A percentile compares a stretch with the other conserved stretches of the same genome.
phyloP scores from a whole-genome alignment of 1,140 invertebrate genomes.

The Tetramorium simillimum region DNA sequence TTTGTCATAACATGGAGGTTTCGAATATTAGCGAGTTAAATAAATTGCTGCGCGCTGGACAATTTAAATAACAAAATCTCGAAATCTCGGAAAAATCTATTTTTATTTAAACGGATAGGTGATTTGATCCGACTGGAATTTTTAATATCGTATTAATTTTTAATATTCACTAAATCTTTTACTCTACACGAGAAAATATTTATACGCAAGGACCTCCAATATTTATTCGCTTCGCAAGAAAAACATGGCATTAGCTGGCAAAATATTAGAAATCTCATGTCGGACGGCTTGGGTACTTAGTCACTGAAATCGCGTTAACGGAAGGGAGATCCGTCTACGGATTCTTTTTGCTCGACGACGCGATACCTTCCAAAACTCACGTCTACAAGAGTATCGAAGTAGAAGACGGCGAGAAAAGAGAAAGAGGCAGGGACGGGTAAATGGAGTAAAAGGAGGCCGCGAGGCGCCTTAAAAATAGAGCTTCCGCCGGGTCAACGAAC shows the following conservation, averaged over 20 bases:
- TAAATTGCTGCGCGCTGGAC: not conserved
- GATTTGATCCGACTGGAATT: not conserved
- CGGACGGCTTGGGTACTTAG: not conserved
- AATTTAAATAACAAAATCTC: not conserved
- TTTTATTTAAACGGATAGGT: not conserved
- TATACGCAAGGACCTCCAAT: not conserved
- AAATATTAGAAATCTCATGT: conserved; percentile 4
- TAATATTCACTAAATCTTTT: not conserved
- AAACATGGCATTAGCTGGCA: not conserved
- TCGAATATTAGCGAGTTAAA: not conserved
- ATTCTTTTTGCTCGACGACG: conserved; percentile 54
- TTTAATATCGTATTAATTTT: not conserved
- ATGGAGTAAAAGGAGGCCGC: conserved; percentile 68
- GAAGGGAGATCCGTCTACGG: conserved; percentile 15
- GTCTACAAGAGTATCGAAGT: conserved; percentile 23
- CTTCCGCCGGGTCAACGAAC: conserved; percentile 79
- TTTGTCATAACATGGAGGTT: not conserved
- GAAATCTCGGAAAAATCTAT: too few species aligned
- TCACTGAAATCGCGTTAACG: conserved; percentile 49
- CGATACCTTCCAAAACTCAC: conserved; percentile 40
- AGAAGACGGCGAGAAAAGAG: conserved; percentile 20
- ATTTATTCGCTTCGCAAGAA: not conserved
- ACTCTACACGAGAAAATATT: not conserved
- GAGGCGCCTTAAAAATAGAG: conserved; percentile 78
- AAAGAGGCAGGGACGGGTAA: conserved; percentile 55